Conservation (phyloP, 2,113 vertebrate species). For the Ibidorhyncha struthersii region DNA sequence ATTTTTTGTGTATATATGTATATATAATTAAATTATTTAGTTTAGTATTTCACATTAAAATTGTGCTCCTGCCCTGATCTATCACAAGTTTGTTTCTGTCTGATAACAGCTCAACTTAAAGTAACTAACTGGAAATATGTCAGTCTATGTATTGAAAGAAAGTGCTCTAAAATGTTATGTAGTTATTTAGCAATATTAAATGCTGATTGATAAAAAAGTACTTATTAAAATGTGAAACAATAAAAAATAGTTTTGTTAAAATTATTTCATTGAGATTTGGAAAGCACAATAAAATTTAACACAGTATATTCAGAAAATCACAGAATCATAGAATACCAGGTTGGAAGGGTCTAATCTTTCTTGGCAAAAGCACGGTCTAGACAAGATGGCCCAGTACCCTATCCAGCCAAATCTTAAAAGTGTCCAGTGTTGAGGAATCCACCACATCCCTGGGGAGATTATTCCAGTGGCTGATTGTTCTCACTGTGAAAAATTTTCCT, state of each 20-base stretch:
- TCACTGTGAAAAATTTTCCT: neutral
- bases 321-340: neutral
- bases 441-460: neutral
- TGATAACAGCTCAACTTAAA: neutral
- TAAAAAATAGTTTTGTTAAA: neutral
- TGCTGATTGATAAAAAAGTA: neutral
- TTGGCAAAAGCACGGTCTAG: neutral
- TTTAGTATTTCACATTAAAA: neutral
- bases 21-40: neutral
- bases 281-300: neutral
- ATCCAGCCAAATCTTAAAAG: neutral
- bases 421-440: neutral
- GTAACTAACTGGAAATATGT: neutral
- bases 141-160: neutral
- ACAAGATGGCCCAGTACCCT: neutral
- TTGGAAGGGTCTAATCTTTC: neutral
- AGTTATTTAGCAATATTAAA: neutral
- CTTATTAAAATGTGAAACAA: neutral
- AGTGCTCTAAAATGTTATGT: neutral
- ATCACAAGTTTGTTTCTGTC: neutral
- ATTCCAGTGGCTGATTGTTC: neutral
- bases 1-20: neutral
- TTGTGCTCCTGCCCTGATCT: neutral
- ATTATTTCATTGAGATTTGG: neutral
- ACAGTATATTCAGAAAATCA: neutral